A percentile compares a stretch with the other conserved stretches of the same genome.
phyloP scores from a whole-genome alignment of 1,140 invertebrate genomes.

The Drosophila trapezifrons region DNA sequence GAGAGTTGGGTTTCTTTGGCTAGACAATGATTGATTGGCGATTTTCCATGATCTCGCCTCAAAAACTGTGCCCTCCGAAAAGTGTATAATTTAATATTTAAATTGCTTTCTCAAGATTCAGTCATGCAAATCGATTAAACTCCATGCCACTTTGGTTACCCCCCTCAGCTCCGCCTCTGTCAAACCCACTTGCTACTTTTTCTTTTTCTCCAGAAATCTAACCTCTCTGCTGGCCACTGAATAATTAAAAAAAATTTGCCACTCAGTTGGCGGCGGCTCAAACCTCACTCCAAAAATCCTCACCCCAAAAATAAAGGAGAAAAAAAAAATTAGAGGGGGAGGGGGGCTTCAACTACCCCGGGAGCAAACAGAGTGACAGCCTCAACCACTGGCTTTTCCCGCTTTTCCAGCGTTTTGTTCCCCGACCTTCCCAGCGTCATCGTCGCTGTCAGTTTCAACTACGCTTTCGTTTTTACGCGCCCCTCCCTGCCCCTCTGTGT shows the following conservation, averaged over 20 bases:
- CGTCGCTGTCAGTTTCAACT: slow-evolving; percentile 73
- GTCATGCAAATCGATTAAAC: slow-evolving; percentile 54
- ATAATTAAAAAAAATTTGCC: slow-evolving; percentile 76
- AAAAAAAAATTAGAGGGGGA: slow-evolving; percentile 13
- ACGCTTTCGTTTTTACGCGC: slow-evolving; percentile 58
- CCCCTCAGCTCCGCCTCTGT: slow-evolving; percentile 9
- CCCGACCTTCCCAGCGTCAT: slow-evolving; percentile 27
- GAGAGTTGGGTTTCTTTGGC: slow-evolving; percentile 6
- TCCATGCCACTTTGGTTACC: slow-evolving; percentile 20
- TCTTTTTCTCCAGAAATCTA: slow-evolving; percentile 29
- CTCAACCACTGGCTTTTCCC: slow-evolving; percentile 44
- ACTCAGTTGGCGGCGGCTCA: slow-evolving; percentile 39
- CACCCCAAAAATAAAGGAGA: slow-evolving; percentile 6
- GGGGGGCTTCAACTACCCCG: slow-evolving; percentile 9
- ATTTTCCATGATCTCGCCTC: slow-evolving; percentile 15
- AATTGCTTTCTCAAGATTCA: slow-evolving; percentile 54
- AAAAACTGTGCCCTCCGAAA: slow-evolving; percentile 1
- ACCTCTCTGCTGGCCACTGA: slow-evolving; percentile 54
- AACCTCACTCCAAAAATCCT: neutral
- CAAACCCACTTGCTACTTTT: slow-evolving; percentile 15
- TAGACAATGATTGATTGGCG: slow-evolving; percentile 47
- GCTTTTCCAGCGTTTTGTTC: slow-evolving; percentile 30
- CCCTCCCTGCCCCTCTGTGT: slow-evolving; percentile 8
- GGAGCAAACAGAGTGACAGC: slow-evolving; percentile 66
- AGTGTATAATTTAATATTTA: slow-evolving; percentile 52